Evolutionary conservation across 2,797 vertebrate genomes (phyloP).

Genomic region (Sebastes matsubarae): DNA sequence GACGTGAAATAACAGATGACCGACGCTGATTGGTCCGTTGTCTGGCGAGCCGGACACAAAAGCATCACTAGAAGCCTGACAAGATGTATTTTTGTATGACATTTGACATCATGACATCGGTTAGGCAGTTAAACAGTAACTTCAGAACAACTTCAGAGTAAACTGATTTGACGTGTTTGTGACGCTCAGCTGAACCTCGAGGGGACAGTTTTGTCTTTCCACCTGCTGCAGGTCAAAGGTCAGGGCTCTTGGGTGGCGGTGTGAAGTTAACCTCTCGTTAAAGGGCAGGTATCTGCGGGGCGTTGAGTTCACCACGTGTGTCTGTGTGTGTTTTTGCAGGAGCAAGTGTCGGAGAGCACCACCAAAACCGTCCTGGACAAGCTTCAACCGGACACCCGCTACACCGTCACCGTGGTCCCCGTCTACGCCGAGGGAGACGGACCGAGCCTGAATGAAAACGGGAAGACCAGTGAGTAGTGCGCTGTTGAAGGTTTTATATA

Average conservation of each 20-base stretch:
- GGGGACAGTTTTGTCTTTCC: background rate
- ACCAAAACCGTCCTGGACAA: conserved; percentile 88
- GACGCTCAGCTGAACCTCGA: background rate
- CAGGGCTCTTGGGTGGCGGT: background rate
- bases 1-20: conserved; percentile 10
- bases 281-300: too few species aligned
- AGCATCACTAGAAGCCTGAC: too few species aligned
- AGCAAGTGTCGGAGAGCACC: conserved; percentile 93
- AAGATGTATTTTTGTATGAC: too few species aligned
- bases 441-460: conserved; percentile 86
- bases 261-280: background rate
- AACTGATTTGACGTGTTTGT: background rate
- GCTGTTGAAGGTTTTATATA: background rate
- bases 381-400: conserved; percentile 89
- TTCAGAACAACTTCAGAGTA: too few species aligned
- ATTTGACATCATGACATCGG: too few species aligned
- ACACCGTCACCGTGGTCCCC: conserved; percentile 90
- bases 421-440: conserved; percentile 94
- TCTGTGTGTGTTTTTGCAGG: conserved; percentile 70
- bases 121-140: too few species aligned
- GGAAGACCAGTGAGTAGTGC: conserved; percentile 89
- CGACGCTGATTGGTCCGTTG: too few species aligned
- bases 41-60: too few species aligned
- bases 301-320: background rate
- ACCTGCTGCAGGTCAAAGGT: conserved; percentile 16